phyloP scores from a whole-genome alignment of 1,140 invertebrate species.

The Ladona fulva region DNA sequence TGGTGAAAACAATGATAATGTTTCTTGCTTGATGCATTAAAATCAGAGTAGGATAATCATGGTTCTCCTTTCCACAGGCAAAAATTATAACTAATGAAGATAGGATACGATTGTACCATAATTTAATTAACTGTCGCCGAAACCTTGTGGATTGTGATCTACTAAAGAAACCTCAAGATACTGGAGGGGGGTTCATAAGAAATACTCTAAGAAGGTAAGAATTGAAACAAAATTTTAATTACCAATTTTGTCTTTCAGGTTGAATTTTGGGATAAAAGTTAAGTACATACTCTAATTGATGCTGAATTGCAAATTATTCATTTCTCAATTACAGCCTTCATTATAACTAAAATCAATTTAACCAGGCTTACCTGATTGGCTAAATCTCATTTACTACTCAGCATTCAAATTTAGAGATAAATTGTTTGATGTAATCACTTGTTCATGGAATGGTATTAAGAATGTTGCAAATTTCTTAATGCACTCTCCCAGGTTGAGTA shows the following conservation, averaged over 20 bases:
- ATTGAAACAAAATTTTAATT: background rate
- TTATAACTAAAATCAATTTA: no score
- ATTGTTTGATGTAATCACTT: no score
- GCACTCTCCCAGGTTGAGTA: constrained; percentile 54
- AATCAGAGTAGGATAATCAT: no score
- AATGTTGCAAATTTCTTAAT: no score
- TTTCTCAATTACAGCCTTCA: no score
- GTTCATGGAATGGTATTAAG: no score
- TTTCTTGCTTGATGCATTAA: background rate
- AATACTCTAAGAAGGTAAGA: constrained; percentile 69
- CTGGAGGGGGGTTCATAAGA: constrained; percentile 63
- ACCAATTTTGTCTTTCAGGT: no score
- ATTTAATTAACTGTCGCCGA: constrained; percentile 66
- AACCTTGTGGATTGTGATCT: constrained; percentile 74
- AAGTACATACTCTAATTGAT: background rate
- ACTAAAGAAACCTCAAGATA: constrained; percentile 70
- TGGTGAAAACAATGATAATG: no score
- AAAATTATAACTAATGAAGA: constrained; percentile 73
- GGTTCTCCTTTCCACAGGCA: constrained; percentile 32
- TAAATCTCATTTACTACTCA: no score
- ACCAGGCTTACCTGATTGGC: no score
- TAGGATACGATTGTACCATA: constrained; percentile 67
- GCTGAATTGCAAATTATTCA: no score
- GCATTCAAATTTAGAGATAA: no score
- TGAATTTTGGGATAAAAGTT: background rate